Evolutionary conservation across 2,797 vertebrate genomes (phyloP), one percentile per base, ranked within the genome.

Genomic region (Myoxocephalus aenaeus): DNA sequence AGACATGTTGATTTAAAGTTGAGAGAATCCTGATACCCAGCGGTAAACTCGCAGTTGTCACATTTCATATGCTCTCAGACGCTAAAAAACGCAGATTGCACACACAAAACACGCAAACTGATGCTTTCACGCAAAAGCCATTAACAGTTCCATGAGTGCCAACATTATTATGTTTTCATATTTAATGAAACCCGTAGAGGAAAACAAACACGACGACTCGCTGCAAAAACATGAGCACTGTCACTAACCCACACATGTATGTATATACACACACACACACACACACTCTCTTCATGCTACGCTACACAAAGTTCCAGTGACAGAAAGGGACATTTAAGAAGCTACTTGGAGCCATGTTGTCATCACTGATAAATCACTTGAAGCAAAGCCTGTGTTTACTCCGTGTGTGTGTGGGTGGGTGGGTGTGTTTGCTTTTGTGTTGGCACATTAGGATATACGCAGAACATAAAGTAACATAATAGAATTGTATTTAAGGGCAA

Each of bases 321-420:
- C 65, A 65, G 18, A 67, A 78, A 76, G 68, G 51, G 79, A 83
- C 82, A 69, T 77, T 65, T 71, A 53, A 84, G 73, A 82, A 74
- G 66, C 73, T 65, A 72, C 83, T 88, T 81, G 79, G 76, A 82
- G 79, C 81, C 48, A 74, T 71, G 74, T 76, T 89, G 88, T 87
- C 88, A 85, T 82, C 34, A 57, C 44, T 11, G 69, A 86, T 89
- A 82, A 75, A 91, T 89, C 85, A 83, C 34, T 18, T 46, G 8
- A 75, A 72, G 74, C 65, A 75, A 56, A 67, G 54, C 32, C 20
- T 63, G 53, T 64, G 67, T 85, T 74, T 77, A 54, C 25, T 67
- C 34, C 11, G 17, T 44, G 62, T 53, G 56, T 66, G 66, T 82
- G 20, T 73, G 65, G 64, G 65, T 42, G 44, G 61, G 25, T 32